A percentile compares a stretch with the other conserved stretches of the same genome.
Evolutionary conservation across 2,113 vertebrate genomes (phyloP).

Genomic region (Butorides virescens): DNA sequence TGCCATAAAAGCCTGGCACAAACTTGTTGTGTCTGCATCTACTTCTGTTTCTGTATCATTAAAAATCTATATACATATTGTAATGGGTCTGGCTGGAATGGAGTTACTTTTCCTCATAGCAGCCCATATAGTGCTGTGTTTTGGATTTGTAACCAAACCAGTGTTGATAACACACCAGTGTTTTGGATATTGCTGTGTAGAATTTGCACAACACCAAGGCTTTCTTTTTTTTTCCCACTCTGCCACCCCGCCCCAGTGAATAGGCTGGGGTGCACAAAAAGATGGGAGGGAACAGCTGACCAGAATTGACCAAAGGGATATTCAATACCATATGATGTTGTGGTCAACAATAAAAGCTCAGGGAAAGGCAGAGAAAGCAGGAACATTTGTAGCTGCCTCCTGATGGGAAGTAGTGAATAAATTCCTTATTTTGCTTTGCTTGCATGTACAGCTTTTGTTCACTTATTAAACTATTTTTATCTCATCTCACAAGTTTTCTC

Average conservation of each 20-base stretch:
- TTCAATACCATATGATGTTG: not conserved
- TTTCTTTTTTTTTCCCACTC: not conserved
- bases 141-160: not conserved
- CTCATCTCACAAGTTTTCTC: not conserved
- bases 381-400: not conserved
- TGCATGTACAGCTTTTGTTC: not conserved
- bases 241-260: not conserved
- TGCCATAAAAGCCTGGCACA: not conserved
- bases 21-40: not conserved
- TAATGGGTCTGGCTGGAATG: not conserved
- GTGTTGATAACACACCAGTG: not conserved
- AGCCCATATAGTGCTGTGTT: fast-evolving
- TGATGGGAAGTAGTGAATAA: not conserved
- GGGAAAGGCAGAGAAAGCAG: fast-evolving
- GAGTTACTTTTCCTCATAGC: not conserved
- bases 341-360: not conserved
- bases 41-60: not conserved
- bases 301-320: not conserved
- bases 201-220: not conserved
- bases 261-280: not conserved
- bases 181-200: not conserved
- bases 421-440: not conserved
- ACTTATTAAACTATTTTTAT: not conserved
- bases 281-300: not conserved
- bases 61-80: not conserved